These are phyloP conservation scores for Pedetes capensis DNA, from an alignment of 2,113 vertebrate species.

Conservation along the genomic window DNA sequence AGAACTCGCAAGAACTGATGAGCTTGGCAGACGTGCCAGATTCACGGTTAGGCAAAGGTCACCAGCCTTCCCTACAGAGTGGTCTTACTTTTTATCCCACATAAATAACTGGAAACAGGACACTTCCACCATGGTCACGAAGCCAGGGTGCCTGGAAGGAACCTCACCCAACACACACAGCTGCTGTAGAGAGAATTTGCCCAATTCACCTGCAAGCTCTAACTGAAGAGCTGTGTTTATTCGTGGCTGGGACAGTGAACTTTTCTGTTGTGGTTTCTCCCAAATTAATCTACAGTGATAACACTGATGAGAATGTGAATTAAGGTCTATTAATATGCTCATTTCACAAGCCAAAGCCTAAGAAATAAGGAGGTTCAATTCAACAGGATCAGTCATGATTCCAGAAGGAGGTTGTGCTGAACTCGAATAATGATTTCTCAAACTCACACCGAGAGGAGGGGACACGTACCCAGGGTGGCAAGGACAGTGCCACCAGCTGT, in stretches of 20 bases:
- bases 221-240: neutral
- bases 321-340: neutral
- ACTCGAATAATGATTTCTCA: neutral
- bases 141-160: neutral
- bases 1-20: too few species aligned
- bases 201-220: neutral
- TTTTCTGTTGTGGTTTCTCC: neutral
- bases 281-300: neutral
- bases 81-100: too few species aligned
- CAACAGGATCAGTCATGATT: neutral
- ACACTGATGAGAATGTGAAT: neutral
- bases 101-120: neutral
- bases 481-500: neutral
- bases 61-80: neutral
- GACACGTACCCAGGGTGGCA: rapidly evolving
- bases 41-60: neutral
- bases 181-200: neutral
- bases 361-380: neutral
- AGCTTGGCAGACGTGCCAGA: too few species aligned
- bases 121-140: too few species aligned
- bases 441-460: neutral
- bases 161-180: neutral
- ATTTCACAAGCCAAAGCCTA: neutral
- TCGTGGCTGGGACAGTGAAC: neutral
- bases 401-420: neutral